A percentile compares a stretch with the other conserved stretches of the same genome.
phyloP scores from a whole-genome alignment of 2,797 vertebrate species.

The Myripristis murdjan region DNA sequence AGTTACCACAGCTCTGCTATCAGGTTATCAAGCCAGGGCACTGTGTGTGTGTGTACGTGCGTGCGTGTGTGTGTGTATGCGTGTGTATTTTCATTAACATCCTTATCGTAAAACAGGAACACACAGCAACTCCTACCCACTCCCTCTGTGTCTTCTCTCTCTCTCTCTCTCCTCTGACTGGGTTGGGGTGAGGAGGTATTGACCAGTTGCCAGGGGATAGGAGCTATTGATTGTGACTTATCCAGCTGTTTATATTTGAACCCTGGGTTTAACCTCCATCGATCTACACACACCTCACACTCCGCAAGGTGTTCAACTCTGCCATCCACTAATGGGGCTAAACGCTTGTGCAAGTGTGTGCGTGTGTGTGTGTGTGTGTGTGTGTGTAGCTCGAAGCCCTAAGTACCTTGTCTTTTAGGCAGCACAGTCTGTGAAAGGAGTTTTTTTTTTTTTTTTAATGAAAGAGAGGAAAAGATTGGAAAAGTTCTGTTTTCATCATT shows the following conservation, averaged over 20 bases:
- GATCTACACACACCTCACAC: slow-evolving; percentile 83
- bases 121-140: slow-evolving; percentile 23
- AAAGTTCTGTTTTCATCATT: slow-evolving; percentile 14
- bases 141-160: slow-evolving; percentile 14
- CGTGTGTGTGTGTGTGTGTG: slow-evolving; percentile 27
- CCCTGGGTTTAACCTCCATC: slow-evolving; percentile 87
- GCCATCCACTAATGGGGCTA: slow-evolving; percentile 83
- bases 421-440: background rate
- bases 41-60: slow-evolving; percentile 47
- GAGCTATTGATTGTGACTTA: slow-evolving; percentile 88
- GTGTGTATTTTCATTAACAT: slow-evolving; percentile 80
- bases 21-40: slow-evolving; percentile 78
- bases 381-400: background rate
- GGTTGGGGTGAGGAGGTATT: slow-evolving; percentile 84
- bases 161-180: slow-evolving; percentile 44
- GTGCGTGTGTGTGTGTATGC: slow-evolving; percentile 10
- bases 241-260: slow-evolving; percentile 90
- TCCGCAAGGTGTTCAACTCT: slow-evolving; percentile 84
- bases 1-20: slow-evolving; percentile 72
- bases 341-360: slow-evolving; percentile 58
- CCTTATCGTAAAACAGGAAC: slow-evolving; percentile 57
- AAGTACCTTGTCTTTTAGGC: background rate
- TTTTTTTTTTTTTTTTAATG: too few relatives aligned
- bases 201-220: slow-evolving; percentile 85
- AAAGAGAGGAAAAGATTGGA: background rate